Conservation (phyloP, 2,113 vertebrate genomes). For the Cyanistes caeruleus region DNA sequence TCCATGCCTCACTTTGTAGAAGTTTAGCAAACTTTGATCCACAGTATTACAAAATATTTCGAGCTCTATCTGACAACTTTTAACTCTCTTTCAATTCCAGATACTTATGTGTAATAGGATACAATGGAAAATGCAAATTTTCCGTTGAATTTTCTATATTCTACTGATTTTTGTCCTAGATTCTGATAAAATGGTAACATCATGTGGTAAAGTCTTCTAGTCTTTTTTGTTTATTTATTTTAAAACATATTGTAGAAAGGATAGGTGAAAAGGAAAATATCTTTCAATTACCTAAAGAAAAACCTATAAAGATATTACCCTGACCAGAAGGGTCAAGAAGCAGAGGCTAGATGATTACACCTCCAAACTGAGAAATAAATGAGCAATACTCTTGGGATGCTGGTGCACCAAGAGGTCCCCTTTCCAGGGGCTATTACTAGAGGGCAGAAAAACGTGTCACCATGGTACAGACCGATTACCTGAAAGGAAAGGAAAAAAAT, state of each 20-base stretch:
- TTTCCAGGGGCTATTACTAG: not conserved
- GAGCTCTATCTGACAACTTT: not conserved
- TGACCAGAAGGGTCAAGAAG: conserved; percentile 14
- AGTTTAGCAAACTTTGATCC: not conserved
- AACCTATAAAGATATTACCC: not conserved
- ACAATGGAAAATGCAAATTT: not conserved
- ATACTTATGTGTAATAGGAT: not conserved
- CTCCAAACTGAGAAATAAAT: conserved; percentile 36
- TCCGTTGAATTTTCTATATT: not conserved
- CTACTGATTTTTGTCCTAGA: not conserved
- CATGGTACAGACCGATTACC: not conserved
- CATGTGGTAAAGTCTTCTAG: not conserved
- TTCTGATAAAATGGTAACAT: not conserved
- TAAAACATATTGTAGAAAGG: conserved; percentile 1
- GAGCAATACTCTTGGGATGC: not conserved
- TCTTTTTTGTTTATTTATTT: conserved; percentile 14
- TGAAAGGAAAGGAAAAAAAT: not conserved
- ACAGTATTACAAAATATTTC: not conserved
- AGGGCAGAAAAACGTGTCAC: not conserved
- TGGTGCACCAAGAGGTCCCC: not conserved
- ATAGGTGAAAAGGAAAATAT: conserved; percentile 41
- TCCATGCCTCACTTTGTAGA: not conserved
- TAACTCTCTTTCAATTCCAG: not conserved
- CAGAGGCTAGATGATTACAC: not conserved
- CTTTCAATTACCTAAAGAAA: conserved; percentile 1